Conservation (phyloP, 2,797 vertebrate genomes). For the Enteromius unitaeniatus region DNA sequence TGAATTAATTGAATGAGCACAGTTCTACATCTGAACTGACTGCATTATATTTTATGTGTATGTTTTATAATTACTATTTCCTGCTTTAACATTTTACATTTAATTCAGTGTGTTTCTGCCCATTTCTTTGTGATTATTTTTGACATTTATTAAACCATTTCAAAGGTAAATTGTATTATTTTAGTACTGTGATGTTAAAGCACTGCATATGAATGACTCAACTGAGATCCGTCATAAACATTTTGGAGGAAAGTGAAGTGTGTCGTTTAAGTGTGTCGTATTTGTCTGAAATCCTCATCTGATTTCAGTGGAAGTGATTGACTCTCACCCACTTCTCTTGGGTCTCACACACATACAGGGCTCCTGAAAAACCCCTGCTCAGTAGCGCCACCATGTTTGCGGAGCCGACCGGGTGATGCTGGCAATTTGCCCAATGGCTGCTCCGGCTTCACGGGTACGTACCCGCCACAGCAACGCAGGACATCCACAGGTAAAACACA, state of each 20-base stretch:
- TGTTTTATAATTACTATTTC: neutral
- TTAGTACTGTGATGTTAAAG: neutral
- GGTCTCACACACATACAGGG: slow-evolving; percentile 58
- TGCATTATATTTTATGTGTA: no score
- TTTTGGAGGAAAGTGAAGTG: neutral
- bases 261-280: slow-evolving; percentile 6
- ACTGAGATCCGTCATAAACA: neutral
- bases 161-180: neutral
- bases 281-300: slow-evolving; percentile 5
- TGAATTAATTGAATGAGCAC: no score
- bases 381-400: slow-evolving; percentile 56
- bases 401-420: slow-evolving; percentile 52
- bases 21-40: no score
- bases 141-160: neutral
- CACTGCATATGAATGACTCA: neutral
- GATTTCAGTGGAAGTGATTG: slow-evolving; percentile 45
- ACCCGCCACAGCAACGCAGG: slow-evolving; percentile 61
- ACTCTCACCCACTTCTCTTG: slow-evolving; percentile 52
- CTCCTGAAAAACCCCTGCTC: slow-evolving; percentile 66
- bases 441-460: slow-evolving; percentile 62
- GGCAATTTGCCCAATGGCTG: slow-evolving; percentile 57
- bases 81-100: neutral
- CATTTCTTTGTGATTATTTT: neutral
- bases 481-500: slow-evolving; percentile 63
- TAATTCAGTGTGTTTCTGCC: neutral